Base-by-base conservation (phyloP, 2,113 vertebrate genomes). In the Bujurquina vittata region DNA sequence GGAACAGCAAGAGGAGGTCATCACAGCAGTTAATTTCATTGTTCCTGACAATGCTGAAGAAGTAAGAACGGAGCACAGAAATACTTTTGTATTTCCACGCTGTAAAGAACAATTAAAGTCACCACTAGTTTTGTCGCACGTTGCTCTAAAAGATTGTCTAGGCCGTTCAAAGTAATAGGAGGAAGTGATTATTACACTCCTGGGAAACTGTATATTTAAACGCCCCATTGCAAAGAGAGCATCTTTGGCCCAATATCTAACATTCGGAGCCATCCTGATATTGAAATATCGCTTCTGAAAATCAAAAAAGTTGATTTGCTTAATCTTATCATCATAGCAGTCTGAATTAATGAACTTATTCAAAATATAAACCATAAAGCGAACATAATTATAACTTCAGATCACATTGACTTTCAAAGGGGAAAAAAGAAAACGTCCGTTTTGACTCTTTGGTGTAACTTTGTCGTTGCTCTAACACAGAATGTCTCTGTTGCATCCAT, bases 241-340 rank as follows among this genome's bases (percentile, higher is more conserved):
- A 15, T 40, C 31, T 75, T 65, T 20, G 37, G 26, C 72, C 79
- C 33, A 15, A 43, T 35, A 55, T 87, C 74, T 79, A 61, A 83
- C 67, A 37, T 33, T 4, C 10, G 15, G 26, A 81, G 40, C n/a
- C n/a, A 49, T 82, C 59, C 61, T 54, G 37, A 77, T 83, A 46
- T 83, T 37, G 65, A 77, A 83, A 78, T 33, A 57, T 72, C 67
- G n/a, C 46, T 40, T 58, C 10, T 35, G 57, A 29, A 55, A 83
- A 84, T 80, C 29, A 15, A 40, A 23, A 81, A 40, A 81, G 69
- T 57, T 31, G 55, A 73, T 85, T 82, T 35, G 63, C 67, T 85
- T 79, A n/a, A 82, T 84, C 83, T 88, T 86, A 84, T 87, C 88
- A 80, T 73, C 61, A 61, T 54, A 82, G 57, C 85, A 20, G 79